Percentiles rank a stretch among this genome's conserved stretches.
Evolutionary conservation across 2,797 vertebrate species (phyloP).

Genomic region (Cuculus canorus): DNA sequence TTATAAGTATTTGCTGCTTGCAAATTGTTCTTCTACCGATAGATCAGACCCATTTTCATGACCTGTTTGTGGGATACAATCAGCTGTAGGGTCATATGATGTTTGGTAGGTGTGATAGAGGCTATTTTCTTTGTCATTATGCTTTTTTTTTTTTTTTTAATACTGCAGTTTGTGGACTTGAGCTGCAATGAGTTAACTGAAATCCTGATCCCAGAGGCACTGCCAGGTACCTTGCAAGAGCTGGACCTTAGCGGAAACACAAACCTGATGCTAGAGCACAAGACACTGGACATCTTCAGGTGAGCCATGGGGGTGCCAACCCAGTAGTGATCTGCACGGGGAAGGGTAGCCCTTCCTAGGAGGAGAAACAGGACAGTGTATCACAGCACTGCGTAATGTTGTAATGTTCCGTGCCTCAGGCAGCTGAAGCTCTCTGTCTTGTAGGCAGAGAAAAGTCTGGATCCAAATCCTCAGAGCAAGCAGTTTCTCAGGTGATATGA

Average conservation of each 20-base stretch:
- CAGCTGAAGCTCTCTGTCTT: background rate
- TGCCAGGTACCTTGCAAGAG: slow-evolving; percentile 90
- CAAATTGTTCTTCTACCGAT: background rate
- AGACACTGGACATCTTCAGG: slow-evolving; percentile 96
- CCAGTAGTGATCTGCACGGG: background rate
- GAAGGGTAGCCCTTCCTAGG: background rate
- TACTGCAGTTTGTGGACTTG: slow-evolving; percentile 89
- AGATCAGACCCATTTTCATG: background rate
- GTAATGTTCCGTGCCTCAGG: background rate
- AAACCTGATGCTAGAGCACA: slow-evolving; percentile 92
- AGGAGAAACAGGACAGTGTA: background rate
- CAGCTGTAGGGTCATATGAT: background rate
- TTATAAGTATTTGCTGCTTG: background rate
- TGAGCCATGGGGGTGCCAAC: slow-evolving; percentile 64
- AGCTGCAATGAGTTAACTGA: slow-evolving; percentile 96
- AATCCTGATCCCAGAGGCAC: slow-evolving; percentile 88
- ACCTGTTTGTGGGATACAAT: background rate
- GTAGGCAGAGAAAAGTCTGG: background rate
- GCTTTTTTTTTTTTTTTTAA: background rate
- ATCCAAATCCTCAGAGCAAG: background rate
- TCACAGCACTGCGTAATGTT: background rate
- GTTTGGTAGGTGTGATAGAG: background rate
- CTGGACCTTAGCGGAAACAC: slow-evolving; percentile 93
- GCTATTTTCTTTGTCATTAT: background rate
- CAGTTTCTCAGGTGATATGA: background rate